These are phyloP conservation scores for Stichopus horrens DNA, from an alignment of 53 echinoderm and acorn worm species.

Conservation along the genomic window DNA sequence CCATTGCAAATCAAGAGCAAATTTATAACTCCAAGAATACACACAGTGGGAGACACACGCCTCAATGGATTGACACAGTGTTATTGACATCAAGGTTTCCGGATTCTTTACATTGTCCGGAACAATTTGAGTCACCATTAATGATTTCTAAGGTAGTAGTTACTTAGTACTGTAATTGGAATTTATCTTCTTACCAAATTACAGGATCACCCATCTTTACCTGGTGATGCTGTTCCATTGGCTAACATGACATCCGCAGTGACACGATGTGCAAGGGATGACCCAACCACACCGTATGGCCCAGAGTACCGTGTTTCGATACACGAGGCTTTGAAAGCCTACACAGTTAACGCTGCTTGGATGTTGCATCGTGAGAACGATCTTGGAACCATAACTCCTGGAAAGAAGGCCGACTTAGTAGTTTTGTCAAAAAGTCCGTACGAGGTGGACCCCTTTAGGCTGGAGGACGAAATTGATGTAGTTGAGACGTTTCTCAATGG, in stretches of 20 bases:
- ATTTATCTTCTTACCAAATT: background rate
- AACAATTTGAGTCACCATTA: too few relatives aligned
- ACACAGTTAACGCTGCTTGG: constrained; percentile 57
- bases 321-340: constrained; percentile 65
- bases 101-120: too few relatives aligned
- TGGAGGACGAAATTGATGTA: constrained; percentile 20
- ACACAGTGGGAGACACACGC: too few relatives aligned
- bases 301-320: constrained; percentile 55
- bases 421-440: constrained; percentile 40
- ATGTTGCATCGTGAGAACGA: constrained; percentile 53
- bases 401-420: constrained; percentile 54
- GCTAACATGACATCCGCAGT: constrained; percentile 56
- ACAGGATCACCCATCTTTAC: constrained; percentile 65
- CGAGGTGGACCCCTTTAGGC: constrained; percentile 37
- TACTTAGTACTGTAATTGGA: too few relatives aligned
- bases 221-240: constrained; percentile 52
- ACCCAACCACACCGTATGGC: constrained; percentile 54
- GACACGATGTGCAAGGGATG: constrained; percentile 52
- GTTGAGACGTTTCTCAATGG: constrained; percentile 58
- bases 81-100: too few relatives aligned
- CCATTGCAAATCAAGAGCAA: too few relatives aligned
- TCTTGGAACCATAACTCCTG: constrained; percentile 55
- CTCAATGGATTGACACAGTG: too few relatives aligned
- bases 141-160: too few relatives aligned
- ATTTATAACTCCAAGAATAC: too few relatives aligned